Evolutionary conservation across 53 echinoderm and acorn worm species (phyloP).

Genomic region (Arbacia lixula): DNA sequence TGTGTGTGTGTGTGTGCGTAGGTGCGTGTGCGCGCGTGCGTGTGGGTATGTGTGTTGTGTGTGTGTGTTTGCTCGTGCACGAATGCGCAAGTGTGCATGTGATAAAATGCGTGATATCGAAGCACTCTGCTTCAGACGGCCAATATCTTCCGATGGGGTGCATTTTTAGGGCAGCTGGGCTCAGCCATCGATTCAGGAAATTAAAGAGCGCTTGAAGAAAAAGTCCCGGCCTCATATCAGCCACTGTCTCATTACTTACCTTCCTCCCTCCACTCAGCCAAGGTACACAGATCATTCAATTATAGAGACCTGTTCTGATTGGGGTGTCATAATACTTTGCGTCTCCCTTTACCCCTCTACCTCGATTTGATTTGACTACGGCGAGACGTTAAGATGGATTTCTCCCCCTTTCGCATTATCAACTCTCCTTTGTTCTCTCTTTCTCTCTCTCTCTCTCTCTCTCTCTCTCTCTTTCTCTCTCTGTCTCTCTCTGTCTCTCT

Average conservation of each 20-base stretch:
- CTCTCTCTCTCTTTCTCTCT: background rate
- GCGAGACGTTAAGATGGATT: no score
- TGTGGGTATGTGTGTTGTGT: no score
- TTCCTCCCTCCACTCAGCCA: constrained; percentile 2
- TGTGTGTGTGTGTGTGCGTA: no score
- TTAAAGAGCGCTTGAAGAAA: constrained; percentile 55
- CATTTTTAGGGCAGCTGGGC: constrained; percentile 35
- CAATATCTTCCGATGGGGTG: no score
- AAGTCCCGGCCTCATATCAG: constrained; percentile 37
- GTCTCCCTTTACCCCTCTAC: background rate
- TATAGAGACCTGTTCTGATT: background rate
- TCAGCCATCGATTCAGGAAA: constrained; percentile 44
- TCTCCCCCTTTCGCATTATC: background rate
- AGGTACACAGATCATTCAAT: constrained; percentile 56
- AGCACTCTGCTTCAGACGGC: no score
- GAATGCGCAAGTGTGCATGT: no score
- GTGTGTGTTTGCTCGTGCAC: no score
- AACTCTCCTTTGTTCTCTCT: background rate
- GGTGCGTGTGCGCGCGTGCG: no score
- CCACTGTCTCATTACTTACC: constrained; percentile 3
- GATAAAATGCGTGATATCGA: no score
- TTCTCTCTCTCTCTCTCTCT: background rate
- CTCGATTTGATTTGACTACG: no score
- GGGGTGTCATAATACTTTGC: background rate
- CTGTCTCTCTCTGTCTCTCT: background rate